These are phyloP conservation scores for Erpobdella octoculata DNA, from an alignment of 2,888 invertebrate species.

Conservation along the genomic window DNA sequence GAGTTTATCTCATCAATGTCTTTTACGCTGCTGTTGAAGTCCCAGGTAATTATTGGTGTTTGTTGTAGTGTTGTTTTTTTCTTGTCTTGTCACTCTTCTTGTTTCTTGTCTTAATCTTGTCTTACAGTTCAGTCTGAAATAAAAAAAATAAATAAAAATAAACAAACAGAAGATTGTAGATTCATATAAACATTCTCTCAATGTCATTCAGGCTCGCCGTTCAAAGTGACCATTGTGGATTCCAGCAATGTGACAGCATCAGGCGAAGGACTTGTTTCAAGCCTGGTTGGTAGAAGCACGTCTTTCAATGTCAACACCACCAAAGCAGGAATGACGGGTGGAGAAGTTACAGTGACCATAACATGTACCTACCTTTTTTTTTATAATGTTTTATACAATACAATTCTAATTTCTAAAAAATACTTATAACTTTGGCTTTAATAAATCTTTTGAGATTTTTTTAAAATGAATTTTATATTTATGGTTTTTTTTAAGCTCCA, in stretches of 20 bases:
- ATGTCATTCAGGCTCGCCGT: conserved; percentile 46
- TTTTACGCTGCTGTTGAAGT: conserved; percentile 86
- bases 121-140: no score
- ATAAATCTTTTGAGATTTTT: background rate
- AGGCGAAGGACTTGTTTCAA: conserved; percentile 59
- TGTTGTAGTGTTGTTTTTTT: background rate
- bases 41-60: conserved; percentile 56
- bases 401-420: background rate
- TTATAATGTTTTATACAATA: background rate
- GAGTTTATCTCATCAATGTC: conserved; percentile 70
- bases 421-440: background rate
- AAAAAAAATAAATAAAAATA: no score
- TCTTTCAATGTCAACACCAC: conserved; percentile 55
- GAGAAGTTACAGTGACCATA: conserved; percentile 26
- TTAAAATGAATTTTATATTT: background rate
- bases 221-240: conserved; percentile 52
- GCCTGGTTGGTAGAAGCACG: conserved; percentile 59
- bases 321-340: background rate
- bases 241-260: conserved; percentile 59
- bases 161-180: no score
- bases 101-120: no score
- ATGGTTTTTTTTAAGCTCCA: conserved; percentile 63
- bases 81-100: background rate
- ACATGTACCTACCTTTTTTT: conserved; percentile 22
- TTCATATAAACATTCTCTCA: no score